Evolutionary conservation across 2,888 invertebrate genomes (phyloP).

Genomic region (Ennomos quercinarius): DNA sequence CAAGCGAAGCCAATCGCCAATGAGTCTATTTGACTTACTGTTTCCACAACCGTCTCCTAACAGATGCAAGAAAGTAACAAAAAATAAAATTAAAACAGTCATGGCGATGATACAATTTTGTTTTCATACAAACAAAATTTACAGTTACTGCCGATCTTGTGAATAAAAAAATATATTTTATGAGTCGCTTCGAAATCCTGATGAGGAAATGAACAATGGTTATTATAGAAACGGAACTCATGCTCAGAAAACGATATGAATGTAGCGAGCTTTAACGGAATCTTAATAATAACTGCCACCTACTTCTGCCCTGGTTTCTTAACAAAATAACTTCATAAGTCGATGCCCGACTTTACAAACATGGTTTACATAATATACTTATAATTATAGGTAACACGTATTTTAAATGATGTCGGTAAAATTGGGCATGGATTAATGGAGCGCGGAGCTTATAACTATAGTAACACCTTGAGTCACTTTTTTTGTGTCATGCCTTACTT

Average conservation of each 20-base stretch:
- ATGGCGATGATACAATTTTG: slow-evolving; percentile 70
- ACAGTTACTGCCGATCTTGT: slow-evolving; percentile 60
- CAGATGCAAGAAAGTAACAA: slow-evolving; percentile 84
- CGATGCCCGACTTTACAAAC: slow-evolving; percentile 15
- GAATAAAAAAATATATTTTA: slow-evolving; percentile 45
- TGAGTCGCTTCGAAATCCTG: slow-evolving; percentile 31
- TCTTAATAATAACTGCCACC: slow-evolving; percentile 24
- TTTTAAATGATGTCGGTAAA: too few relatives aligned
- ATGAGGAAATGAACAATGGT: slow-evolving; percentile 33
- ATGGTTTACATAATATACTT: too few relatives aligned
- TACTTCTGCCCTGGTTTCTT: slow-evolving; percentile 2
- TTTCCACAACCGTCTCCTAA: slow-evolving; percentile 85
- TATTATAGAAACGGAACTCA: slow-evolving; percentile 35
- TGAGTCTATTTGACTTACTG: slow-evolving; percentile 81
- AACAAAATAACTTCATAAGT: slow-evolving; percentile 4
- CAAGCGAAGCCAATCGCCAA: slow-evolving; percentile 81
- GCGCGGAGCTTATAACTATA: too few relatives aligned
- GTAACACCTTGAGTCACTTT: too few relatives aligned
- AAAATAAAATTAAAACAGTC: slow-evolving; percentile 78
- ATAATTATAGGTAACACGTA: too few relatives aligned
- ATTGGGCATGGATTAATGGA: too few relatives aligned
- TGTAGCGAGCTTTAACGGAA: slow-evolving; percentile 38
- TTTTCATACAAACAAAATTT: slow-evolving; percentile 43
- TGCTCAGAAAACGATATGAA: slow-evolving; percentile 38
- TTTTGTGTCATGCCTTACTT: too few relatives aligned